phyloP scores from a whole-genome alignment of 2,797 vertebrate genomes.

The Adrianichthys oophorus region DNA sequence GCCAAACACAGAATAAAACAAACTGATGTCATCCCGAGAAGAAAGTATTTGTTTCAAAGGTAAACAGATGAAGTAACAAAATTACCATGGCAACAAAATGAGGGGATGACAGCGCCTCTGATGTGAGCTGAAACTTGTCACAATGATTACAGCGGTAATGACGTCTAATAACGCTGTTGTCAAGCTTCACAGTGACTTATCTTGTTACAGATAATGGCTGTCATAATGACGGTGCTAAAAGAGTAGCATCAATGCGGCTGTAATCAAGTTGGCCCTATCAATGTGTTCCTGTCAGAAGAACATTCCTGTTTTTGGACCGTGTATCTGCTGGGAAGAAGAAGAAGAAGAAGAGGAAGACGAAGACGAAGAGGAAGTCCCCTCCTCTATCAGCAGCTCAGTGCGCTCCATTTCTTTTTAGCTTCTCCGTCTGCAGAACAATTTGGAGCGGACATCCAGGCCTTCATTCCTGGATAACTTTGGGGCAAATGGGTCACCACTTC shows the following conservation, averaged over 20 bases:
- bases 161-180: not conserved
- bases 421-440: conserved; percentile 60
- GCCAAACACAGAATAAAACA: not conserved
- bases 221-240: conserved; percentile 17
- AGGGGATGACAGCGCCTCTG: not conserved
- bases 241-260: conserved; percentile 9
- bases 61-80: no score
- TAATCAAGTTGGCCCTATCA: not conserved
- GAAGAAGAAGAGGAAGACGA: not conserved
- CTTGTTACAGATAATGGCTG: conserved; percentile 1
- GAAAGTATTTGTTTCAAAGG: no score
- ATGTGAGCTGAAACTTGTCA: not conserved
- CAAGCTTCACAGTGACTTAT: conserved; percentile 6
- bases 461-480: conserved; percentile 55
- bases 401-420: conserved; percentile 54
- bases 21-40: no score
- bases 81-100: not conserved
- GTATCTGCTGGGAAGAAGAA: conserved; percentile 7
- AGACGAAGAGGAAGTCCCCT: conserved; percentile 22
- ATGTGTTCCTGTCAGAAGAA: conserved; percentile 7
- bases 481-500: conserved; percentile 40
- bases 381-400: conserved; percentile 36
- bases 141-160: conserved; percentile 3
- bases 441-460: conserved; percentile 36
- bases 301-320: conserved; percentile 12